Percentiles rank a stretch among this genome's conserved stretches.
Conservation (phyloP, 2,113 vertebrate genomes). For the Castor canadensis region DNA sequence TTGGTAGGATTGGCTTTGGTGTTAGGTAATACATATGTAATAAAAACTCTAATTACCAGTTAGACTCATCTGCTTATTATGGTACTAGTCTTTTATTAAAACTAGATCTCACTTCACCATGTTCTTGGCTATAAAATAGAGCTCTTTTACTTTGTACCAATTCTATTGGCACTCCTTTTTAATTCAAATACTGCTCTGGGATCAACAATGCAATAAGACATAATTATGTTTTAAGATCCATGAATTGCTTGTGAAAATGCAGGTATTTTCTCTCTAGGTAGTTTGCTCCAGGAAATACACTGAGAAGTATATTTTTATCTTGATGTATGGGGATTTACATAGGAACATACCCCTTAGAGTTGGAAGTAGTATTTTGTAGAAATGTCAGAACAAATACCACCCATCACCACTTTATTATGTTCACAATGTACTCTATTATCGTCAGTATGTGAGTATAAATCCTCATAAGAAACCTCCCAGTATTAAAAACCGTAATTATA, state of each 20-base stretch:
- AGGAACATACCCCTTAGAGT: conserved; percentile 68
- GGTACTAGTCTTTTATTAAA: conserved; percentile 81
- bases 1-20: conserved; percentile 53
- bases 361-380: conserved; percentile 74
- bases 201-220: conserved; percentile 83
- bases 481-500: conserved; percentile 76
- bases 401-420: conserved; percentile 79
- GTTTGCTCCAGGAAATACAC: conserved; percentile 76
- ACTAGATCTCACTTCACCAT: conserved; percentile 76
- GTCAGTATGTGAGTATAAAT: conserved; percentile 83
- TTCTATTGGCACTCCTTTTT: conserved; percentile 80
- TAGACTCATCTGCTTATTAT: conserved; percentile 78
- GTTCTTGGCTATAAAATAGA: conserved; percentile 78
- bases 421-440: conserved; percentile 79
- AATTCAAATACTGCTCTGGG: conserved; percentile 82
- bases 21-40: conserved; percentile 74
- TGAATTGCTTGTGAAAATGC: conserved; percentile 80
- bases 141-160: conserved; percentile 78
- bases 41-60: conserved; percentile 80
- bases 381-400: conserved; percentile 76
- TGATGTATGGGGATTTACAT: conserved; percentile 76
- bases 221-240: conserved; percentile 83
- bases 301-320: conserved; percentile 76
- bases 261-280: conserved; percentile 79
- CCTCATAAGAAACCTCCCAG: conserved; percentile 82